Evolutionary conservation across 2,113 vertebrate species (phyloP).

Genomic region (Sceloporus undulatus): DNA sequence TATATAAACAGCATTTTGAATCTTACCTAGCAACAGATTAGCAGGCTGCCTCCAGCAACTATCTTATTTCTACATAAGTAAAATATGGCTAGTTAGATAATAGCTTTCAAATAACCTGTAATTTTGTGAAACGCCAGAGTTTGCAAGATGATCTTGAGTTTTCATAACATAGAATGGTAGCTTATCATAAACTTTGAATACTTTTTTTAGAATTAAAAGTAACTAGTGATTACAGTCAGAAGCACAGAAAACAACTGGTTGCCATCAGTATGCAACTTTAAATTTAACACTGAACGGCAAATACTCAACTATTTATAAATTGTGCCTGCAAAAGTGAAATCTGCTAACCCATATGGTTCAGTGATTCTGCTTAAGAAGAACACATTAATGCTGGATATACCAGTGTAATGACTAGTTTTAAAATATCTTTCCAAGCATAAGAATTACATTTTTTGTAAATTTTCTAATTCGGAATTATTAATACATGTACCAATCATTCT

Average conservation of each 20-base stretch:
- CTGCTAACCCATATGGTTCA: not conserved
- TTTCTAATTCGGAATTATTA: not conserved
- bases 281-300: not conserved
- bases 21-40: too few relatives aligned
- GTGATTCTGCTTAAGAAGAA: not conserved
- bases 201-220: not conserved
- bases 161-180: not conserved
- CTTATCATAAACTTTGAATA: not conserved
- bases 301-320: not conserved
- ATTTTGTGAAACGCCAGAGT: not conserved
- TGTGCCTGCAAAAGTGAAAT: not conserved
- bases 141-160: not conserved
- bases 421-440: not conserved
- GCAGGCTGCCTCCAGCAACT: not conserved
- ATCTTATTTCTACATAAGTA: not conserved
- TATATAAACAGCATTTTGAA: too few relatives aligned
- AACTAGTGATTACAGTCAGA: not conserved
- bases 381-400: not conserved
- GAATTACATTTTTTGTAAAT: not conserved
- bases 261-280: not conserved
- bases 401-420: not conserved
- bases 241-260: not conserved
- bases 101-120: not conserved
- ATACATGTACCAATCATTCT: not conserved
- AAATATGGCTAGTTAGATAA: not conserved